phyloP scores from a whole-genome alignment of 2,797 vertebrate species.

The Kryptolebias ocellatus region DNA sequence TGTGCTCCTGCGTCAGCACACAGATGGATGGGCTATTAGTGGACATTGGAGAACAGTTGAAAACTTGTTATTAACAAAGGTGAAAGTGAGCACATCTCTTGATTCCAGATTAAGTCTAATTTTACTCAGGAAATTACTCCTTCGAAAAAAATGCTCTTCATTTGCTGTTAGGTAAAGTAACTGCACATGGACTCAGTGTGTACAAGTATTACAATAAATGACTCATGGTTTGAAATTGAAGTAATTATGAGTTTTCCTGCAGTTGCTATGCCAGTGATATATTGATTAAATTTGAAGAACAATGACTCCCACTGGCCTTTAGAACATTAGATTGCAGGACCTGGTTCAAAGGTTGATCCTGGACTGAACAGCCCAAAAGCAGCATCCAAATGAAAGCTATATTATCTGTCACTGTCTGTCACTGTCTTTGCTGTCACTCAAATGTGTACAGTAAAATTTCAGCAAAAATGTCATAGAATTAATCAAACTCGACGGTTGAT shows the following conservation, averaged over 20 bases:
- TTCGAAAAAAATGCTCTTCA: slow-evolving; percentile 17
- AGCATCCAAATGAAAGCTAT: not conserved
- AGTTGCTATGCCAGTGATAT: too few relatives aligned
- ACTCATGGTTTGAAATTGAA: too few relatives aligned
- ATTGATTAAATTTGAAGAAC: too few relatives aligned
- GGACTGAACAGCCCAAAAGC: not conserved
- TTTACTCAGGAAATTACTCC: not conserved
- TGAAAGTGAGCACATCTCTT: slow-evolving; percentile 37
- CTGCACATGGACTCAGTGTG: too few relatives aligned
- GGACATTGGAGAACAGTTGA: slow-evolving; percentile 63
- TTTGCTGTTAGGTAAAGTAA: not conserved
- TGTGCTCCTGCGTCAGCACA: slow-evolving; percentile 58
- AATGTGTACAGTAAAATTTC: not conserved
- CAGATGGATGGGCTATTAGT: slow-evolving; percentile 76
- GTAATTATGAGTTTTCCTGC: not conserved
- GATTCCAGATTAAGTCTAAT: slow-evolving; percentile 42
- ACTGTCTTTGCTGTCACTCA: not conserved
- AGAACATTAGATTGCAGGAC: too few relatives aligned
- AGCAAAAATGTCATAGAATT: not conserved
- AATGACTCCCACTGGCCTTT: too few relatives aligned
- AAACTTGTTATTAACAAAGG: slow-evolving; percentile 65
- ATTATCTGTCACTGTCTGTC: too few relatives aligned
- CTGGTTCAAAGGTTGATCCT: not conserved
- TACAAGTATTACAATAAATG: too few relatives aligned
- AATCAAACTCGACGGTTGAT: not conserved